phyloP scores from a whole-genome alignment of 1,140 invertebrate genomes.

The Pseudomyrmex gracilis region DNA sequence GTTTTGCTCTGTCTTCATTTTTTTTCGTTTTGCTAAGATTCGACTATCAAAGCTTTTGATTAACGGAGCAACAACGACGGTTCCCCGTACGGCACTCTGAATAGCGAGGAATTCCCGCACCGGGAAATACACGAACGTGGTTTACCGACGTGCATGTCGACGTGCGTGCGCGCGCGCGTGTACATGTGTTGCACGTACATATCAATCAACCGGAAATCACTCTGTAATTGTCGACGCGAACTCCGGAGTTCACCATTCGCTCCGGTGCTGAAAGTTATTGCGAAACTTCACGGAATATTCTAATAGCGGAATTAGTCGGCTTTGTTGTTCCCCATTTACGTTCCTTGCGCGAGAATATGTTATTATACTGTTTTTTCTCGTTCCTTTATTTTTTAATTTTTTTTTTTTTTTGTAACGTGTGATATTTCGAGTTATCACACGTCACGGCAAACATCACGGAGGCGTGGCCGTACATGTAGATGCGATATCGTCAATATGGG shows the following conservation, averaged over 20 bases:
- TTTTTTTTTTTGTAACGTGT: not conserved
- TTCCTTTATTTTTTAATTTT: not conserved
- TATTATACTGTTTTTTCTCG: not conserved
- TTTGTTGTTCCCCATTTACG: not conserved
- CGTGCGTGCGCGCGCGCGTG: not conserved
- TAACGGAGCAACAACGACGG: slow-evolving; percentile 48
- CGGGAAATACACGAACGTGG: not conserved
- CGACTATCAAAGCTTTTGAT: slow-evolving; percentile 63
- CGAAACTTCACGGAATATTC: not conserved
- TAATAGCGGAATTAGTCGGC: slow-evolving; percentile 13
- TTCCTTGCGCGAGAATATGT: not conserved
- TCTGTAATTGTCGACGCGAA: slow-evolving; percentile 22
- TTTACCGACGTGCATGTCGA: not conserved
- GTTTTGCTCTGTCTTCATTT: slow-evolving; percentile 6
- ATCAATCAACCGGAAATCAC: slow-evolving; percentile 38
- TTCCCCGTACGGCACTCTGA: not conserved
- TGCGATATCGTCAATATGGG: not conserved
- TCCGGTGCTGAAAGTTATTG: slow-evolving; percentile 1
- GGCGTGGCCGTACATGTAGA: too few species aligned
- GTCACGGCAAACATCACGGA: not conserved
- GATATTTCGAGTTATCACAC: too few species aligned
- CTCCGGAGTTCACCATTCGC: not conserved
- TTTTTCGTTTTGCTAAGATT: slow-evolving; percentile 58
- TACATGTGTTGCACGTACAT: slow-evolving; percentile 7
- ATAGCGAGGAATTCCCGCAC: slow-evolving; percentile 28